Conservation (phyloP, 2,888 invertebrate species). For the Temnothorax rugatulus region DNA sequence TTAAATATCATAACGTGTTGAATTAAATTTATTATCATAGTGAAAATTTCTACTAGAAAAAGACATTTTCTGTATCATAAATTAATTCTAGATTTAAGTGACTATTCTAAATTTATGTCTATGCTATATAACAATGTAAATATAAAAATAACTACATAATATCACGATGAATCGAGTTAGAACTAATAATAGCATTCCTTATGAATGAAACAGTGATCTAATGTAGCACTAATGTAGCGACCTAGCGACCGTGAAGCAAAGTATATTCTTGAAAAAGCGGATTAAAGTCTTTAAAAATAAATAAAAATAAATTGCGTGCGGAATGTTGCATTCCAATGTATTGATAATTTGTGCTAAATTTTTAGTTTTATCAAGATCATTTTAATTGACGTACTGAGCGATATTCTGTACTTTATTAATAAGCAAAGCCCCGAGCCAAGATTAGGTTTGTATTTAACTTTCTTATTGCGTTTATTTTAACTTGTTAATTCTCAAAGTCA, state of each 20-base stretch:
- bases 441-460: conserved; percentile 14
- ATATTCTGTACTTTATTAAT: not conserved
- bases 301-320: conserved; percentile 1
- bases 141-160: not conserved
- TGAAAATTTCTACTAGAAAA: conserved; percentile 11
- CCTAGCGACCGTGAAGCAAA: not conserved
- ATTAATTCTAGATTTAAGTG: conserved; percentile 12
- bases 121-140: conserved; percentile 15
- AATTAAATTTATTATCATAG: not conserved
- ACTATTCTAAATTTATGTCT: conserved; percentile 26
- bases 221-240: conserved; percentile 10
- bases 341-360: not conserved
- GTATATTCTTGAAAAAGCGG: not conserved
- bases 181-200: conserved; percentile 33
- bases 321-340: not conserved
- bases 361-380: not conserved
- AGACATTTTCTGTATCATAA: not conserved
- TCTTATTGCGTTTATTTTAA: conserved; percentile 14
- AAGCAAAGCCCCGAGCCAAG: not conserved
- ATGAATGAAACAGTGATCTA: conserved; percentile 27
- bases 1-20: not conserved
- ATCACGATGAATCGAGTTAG: not conserved
- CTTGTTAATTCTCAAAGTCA: not conserved
- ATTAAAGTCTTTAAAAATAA: conserved; percentile 1
- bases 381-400: not conserved